Percentiles rank a stretch among this genome's conserved stretches.
phyloP scores from a whole-genome alignment of 2,888 invertebrate species.

The Diloba caeruleocephala region DNA sequence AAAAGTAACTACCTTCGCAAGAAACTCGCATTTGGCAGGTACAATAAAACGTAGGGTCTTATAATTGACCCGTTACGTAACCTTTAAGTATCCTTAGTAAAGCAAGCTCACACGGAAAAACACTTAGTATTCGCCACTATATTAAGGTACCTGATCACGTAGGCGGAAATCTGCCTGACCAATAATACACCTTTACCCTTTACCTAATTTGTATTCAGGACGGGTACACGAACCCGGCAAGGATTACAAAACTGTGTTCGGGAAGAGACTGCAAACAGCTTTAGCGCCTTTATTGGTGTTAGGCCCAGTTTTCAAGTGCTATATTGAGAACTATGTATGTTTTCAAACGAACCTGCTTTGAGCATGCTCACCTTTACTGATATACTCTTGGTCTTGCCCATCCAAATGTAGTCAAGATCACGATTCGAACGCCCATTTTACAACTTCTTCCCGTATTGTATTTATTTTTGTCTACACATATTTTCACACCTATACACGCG shows the following conservation, averaged over 20 bases:
- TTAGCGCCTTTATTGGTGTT: slow-evolving; percentile 71
- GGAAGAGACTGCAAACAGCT: slow-evolving; percentile 74
- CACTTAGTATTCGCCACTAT: slow-evolving; percentile 70
- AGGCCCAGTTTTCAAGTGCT: slow-evolving; percentile 51
- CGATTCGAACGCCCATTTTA: too few relatives aligned
- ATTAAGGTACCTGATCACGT: slow-evolving; percentile 74
- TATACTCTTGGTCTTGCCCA: not conserved
- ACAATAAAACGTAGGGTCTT: slow-evolving; percentile 46
- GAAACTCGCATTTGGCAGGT: slow-evolving; percentile 32
- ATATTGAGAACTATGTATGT: slow-evolving; percentile 53
- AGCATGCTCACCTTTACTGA: slow-evolving; percentile 6
- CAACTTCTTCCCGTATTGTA: too few relatives aligned
- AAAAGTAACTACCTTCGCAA: slow-evolving; percentile 24
- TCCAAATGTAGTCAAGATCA: too few relatives aligned
- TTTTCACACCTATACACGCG: too few relatives aligned
- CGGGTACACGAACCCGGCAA: slow-evolving; percentile 59
- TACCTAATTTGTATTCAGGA: slow-evolving; percentile 75
- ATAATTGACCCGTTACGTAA: slow-evolving; percentile 63
- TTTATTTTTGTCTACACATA: too few relatives aligned
- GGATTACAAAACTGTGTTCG: slow-evolving; percentile 76
- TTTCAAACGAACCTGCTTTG: slow-evolving; percentile 7
- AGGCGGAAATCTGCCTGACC: slow-evolving; percentile 79
- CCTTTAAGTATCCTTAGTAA: slow-evolving; percentile 59
- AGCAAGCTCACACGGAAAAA: slow-evolving; percentile 68
- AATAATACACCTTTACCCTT: slow-evolving; percentile 80